Evolutionary conservation across 2,797 vertebrate species (phyloP).

Genomic region (Austrolebias charrua): DNA sequence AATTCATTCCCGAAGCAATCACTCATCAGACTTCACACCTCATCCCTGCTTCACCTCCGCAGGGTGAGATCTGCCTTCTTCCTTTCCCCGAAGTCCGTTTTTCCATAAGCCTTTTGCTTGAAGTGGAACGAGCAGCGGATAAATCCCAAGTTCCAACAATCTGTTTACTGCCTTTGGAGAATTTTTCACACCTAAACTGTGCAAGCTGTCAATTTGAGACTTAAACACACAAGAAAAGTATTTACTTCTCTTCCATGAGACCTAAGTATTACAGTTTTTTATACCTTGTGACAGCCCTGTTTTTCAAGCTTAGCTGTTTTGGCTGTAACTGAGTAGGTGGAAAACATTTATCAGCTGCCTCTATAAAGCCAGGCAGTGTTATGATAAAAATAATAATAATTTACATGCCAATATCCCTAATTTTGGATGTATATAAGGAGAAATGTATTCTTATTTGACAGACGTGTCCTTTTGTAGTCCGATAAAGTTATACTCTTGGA

Average conservation of each 20-base stretch:
- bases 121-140: slow-evolving; percentile 38
- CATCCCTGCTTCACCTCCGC: slow-evolving; percentile 38
- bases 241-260: background rate
- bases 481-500: background rate
- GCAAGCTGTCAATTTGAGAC: background rate
- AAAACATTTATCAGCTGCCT: background rate
- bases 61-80: slow-evolving; percentile 35
- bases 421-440: background rate
- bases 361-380: too few species aligned
- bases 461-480: background rate
- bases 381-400: background rate
- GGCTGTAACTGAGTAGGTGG: background rate
- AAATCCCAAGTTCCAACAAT: slow-evolving; percentile 37
- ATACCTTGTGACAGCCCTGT: background rate
- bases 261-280: background rate
- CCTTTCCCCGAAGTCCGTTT: slow-evolving; percentile 28
- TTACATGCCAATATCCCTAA: too few species aligned
- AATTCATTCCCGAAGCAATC: slow-evolving; percentile 51
- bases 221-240: background rate
- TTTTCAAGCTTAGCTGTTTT: background rate
- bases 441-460: background rate
- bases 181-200: slow-evolving; percentile 24
- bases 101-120: slow-evolving; percentile 29
- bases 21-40: slow-evolving; percentile 50
- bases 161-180: slow-evolving; percentile 42